Base-by-base conservation (phyloP, 2,113 vertebrate genomes). In the Helogale parvula region DNA sequence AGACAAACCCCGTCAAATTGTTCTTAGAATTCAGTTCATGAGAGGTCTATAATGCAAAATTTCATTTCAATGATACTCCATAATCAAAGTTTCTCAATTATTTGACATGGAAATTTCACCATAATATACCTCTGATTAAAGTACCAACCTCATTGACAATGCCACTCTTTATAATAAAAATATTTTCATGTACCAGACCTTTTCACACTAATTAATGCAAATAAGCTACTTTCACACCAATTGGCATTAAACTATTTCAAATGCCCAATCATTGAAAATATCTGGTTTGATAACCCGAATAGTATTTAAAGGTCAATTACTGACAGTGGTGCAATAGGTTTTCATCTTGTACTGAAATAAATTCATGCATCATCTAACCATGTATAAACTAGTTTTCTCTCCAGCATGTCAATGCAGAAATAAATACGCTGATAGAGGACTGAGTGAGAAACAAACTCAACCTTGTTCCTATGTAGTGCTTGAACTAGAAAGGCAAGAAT, bases 201-300 rank as follows among this genome's bases (percentile, higher is more conserved):
- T 94, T 91, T 52, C 81, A 77, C 31, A 88, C 86, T 97, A 93
- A 95, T 80, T 93, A 92, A 94, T 63, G 41, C 81, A 96, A 94
- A 87, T 87, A 38, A 80, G 25, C 23, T 84, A 85, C 41, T 94
- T 95, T 84, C 52, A 97, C 4, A 77, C 31, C 76, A 94, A 38
- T 76, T 81, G 92, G 14, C 29, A 63, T 83, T 97, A 91, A 93
- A 90, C 50, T 92, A 57, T 79, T 96, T 82, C n/a, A 23, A 72
- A 33, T 38, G 76, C 93, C 38, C 12, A 25, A 74, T 45, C 29
- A 66, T n/a, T 93, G 65, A 92, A 94, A 95, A 95, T 84, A 87
- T 47, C 29, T 92, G 35, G 4, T 77, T 96, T 89, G 74, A 95
- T 92, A 93, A 68, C 15, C 17, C 84, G 74, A 60, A 66, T 17